Evolutionary conservation across 2,888 invertebrate species (phyloP).

Genomic region (Napeogenes inachia): DNA sequence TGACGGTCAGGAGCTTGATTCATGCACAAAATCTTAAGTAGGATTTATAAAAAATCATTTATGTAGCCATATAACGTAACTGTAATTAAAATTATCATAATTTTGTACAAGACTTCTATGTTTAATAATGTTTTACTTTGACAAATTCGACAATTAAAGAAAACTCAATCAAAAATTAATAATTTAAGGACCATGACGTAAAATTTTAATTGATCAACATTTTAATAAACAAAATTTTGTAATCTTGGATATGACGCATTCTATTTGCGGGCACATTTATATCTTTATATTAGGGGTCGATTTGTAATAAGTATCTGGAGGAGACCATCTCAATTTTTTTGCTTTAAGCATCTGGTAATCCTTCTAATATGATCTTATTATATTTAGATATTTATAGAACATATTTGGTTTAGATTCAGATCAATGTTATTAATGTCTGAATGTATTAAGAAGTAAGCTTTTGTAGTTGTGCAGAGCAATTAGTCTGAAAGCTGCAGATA

Average conservation of each 20-base stretch:
- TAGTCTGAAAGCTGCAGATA: conserved; percentile 15
- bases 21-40: conserved; percentile 64
- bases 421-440: neutral
- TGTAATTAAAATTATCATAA: conserved; percentile 28
- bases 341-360: conserved; percentile 28
- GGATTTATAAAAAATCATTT: conserved; percentile 26
- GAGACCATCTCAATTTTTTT: conserved; percentile 28
- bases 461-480: conserved; percentile 21
- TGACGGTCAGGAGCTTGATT: conserved; percentile 44
- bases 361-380: conserved; percentile 12
- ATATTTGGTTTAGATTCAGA: neutral
- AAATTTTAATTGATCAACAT: conserved; percentile 69
- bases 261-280: conserved; percentile 35
- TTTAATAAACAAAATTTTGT: conserved; percentile 44
- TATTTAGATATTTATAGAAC: neutral
- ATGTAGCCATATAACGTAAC: conserved; percentile 25
- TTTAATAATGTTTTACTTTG: conserved; percentile 25
- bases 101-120: conserved; percentile 21
- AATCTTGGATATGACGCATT: conserved; percentile 35
- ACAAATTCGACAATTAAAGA: conserved; percentile 24
- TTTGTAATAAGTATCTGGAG: conserved; percentile 24
- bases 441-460: conserved; percentile 12
- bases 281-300: conserved; percentile 29
- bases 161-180: conserved; percentile 55
- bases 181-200: conserved; percentile 66